Base-by-base conservation (phyloP, 30 jellyfish, hydroid and myxozoan genomes). In the Chrysaora quinquecirrha region DNA sequence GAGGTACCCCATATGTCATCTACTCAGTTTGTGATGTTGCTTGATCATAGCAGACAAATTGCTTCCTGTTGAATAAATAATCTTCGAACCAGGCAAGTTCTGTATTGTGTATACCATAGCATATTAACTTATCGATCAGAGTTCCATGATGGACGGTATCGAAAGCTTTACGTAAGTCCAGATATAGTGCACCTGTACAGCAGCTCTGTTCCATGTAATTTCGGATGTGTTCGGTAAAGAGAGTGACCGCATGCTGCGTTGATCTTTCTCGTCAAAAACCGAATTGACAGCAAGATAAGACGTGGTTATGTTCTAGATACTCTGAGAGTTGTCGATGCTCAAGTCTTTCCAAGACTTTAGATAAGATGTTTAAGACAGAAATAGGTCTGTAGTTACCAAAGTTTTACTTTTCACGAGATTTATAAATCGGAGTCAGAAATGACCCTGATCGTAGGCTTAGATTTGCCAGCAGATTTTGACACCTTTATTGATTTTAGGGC, bases 1-100 rank as follows among this genome's bases (percentile, higher is more conserved):
- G 86, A 69, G 91, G 86, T 35, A 80, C 91, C 86, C 87, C 91
- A 67, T 68, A 80, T 43, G 87, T 80, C 76, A 67, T 68, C 21
- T 66, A 87, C 86, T 80, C 86, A 29, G 76, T 48, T 80, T 80
- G 81, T 66, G 85, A 80, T 38, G 69, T 80, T 43, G 86, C 64
- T 80, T 67, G 75, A 80, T 80, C 87, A 43, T 67, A 81, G 77
- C 78, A 67, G 30, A 81, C 76, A 47, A 65, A 81, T 30, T 81
- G 86, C 70, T 66, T 52, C 20, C 92, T 67, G 68, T 81, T 81
- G 86, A 81, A 81, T 46, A 81, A 49, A 48, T 65, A 81, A 30
- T 81, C 86, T 81, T 81, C 48, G 29, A 81, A 62, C 90, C 90
- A 78, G 72, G 82, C 83, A 43, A 78, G 83, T 46, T 78, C 90